Evolutionary conservation across 2,113 vertebrate species (phyloP).

Genomic region (Hypocryptadius cinnamomeus): DNA sequence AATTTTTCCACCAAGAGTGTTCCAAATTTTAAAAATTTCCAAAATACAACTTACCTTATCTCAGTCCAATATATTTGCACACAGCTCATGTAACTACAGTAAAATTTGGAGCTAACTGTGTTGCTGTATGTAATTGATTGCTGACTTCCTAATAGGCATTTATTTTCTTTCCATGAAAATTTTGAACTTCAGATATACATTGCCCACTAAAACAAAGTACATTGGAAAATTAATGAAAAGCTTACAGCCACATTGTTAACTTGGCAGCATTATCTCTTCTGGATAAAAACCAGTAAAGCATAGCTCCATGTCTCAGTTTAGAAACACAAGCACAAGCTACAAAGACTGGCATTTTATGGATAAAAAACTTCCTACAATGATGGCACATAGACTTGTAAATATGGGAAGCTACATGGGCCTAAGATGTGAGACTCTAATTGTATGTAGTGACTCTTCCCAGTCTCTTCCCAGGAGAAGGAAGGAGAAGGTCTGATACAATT

Average conservation of each 20-base stretch:
- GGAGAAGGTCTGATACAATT: not conserved
- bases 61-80: not conserved
- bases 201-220: not conserved
- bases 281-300: not conserved
- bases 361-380: not conserved
- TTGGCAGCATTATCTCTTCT: not conserved
- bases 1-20: not conserved
- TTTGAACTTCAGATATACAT: not conserved
- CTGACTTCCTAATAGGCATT: not conserved
- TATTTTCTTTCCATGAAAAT: not conserved
- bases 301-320: not conserved
- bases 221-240: not conserved
- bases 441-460: not conserved
- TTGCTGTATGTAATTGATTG: not conserved
- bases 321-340: not conserved
- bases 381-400: not conserved
- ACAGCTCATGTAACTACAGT: not conserved
- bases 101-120: not conserved
- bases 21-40: not conserved
- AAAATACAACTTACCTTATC: not conserved
- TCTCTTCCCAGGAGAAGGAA: not conserved
- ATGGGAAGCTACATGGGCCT: not conserved
- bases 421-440: not conserved
- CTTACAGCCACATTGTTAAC: not conserved
- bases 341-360: not conserved